Base-by-base conservation (phyloP, 2,888 invertebrate genomes). In the Apotomis betuletana region DNA sequence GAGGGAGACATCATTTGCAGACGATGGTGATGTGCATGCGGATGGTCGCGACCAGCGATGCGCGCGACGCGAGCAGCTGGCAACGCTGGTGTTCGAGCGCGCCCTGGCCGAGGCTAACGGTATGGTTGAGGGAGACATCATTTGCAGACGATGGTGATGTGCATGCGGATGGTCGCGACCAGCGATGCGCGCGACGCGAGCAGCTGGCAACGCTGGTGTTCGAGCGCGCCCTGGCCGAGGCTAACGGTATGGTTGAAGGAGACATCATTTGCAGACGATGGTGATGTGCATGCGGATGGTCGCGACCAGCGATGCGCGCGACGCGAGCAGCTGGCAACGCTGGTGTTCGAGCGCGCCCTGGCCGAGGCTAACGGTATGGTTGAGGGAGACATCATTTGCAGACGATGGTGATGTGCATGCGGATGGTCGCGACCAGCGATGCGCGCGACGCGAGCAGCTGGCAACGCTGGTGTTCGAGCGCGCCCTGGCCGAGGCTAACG, bases 391-490 rank as follows among this genome's bases (percentile, higher is more conserved):
- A 6, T 41, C 0, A 41, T 15, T n/a, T 15, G 15, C 0, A 15
- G 15, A 15, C 15, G 15, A 15, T 15, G 15, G 15, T 15, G 0
- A 6, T 41, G 41, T 41, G 41, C 41, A 41, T 5, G 41, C 41
- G 41, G 41, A 4, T 41, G 41, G 41, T 41, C 5, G 41, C 41
- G 41, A 41, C 41, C 41, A 41, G 41, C 41, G 41, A 41, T n/a
- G n/a, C n/a, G 41, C 41, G 41, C 41, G 41, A 41, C 80, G 89
- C 90, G 8, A 98, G 99, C 99, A 99, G 85, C 94, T 99, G 44
- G 98, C 99, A 27, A 97, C 98, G 36, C 94, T 98, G 69, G 97
- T 98, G 3, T 98, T 98, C 90, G 98, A 98, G 83, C 94, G 98
- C 64, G 97, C 97, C 3, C 94, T 96, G 10, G 95, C 95, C 0